These are phyloP conservation scores for Phyllostomus hastatus DNA, from an alignment of 2,113 vertebrate genomes.

Conservation along the genomic window DNA sequence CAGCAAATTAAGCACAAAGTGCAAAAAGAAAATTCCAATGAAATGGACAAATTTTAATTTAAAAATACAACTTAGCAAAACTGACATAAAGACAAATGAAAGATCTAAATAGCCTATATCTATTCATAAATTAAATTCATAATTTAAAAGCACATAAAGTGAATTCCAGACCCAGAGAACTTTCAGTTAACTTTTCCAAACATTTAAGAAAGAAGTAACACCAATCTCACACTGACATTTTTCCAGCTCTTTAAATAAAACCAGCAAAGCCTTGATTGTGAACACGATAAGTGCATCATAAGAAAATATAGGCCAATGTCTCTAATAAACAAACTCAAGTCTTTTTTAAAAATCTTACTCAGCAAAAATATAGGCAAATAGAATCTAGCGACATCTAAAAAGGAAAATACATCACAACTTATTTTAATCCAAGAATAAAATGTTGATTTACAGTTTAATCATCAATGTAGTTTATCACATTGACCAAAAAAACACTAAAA, in stretches of 20 bases:
- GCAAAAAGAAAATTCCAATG: neutral
- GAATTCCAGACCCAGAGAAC: neutral
- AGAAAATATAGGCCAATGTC: neutral
- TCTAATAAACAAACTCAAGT: neutral
- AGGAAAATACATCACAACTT: neutral
- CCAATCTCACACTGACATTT: neutral
- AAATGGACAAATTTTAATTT: neutral
- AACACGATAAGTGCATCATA: neutral
- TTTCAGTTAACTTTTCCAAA: neutral
- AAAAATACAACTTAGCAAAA: neutral
- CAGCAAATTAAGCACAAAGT: neutral
- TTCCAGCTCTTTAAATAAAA: neutral
- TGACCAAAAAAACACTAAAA: neutral
- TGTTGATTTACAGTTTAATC: conserved; percentile 18
- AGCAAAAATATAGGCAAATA: neutral
- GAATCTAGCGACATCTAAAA: neutral
- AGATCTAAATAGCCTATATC: neutral
- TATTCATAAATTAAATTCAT: neutral
- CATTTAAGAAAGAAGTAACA: neutral
- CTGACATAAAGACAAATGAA: neutral
- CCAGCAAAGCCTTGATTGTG: neutral
- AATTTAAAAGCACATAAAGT: neutral
- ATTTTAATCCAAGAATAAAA: neutral
- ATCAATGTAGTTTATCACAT: neutral
- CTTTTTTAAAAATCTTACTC: neutral